Base-by-base conservation (phyloP, 2,797 vertebrate species). In the Enteromius radiatus region DNA sequence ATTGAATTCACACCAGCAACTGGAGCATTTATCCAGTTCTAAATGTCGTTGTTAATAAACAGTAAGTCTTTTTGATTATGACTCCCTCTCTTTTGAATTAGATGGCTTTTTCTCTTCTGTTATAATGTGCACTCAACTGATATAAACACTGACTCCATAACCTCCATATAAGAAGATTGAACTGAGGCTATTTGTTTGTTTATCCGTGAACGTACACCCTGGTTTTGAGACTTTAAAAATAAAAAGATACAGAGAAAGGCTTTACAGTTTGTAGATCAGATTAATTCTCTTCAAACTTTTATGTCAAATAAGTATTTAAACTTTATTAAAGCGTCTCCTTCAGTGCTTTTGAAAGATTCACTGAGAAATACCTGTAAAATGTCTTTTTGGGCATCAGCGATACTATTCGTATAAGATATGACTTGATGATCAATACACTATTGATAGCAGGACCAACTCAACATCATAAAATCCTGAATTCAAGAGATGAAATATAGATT, bases 21-120 rank as follows among this genome's bases (percentile, higher is more conserved):
- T 28, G 15, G 23, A 69, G 10, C 15, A 56, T 69, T 26, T 26
- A 54, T 63, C 33, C 23, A 49, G n/a, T 45, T 54, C 79, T 70
- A 6, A 71, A 70, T 49, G 38, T 41, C 0, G 26, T 64, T 41
- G 67, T 49, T 59, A 87, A 82, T 38, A 75, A 78, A 74, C 36
- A 49, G 1, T 26, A 78, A 59, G 70, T 59, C 9, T 63, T 84
- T 73, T 52, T 65, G 28, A 52, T 75, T n/a, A 54, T 43, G 76
- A 87, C 82, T 81, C 80, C 49, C 76, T 54, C 70, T 63, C 41
- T 75, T 84, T 61, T 45, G 15, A 75, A 63, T 69, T 52, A 76
- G 43, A 81, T 76, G 23, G 61, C 41, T 33, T 68, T 36, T 43
- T 64, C 56, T 76, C 15, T 52, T 64, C 23, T 31, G 49, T 64